A percentile compares a stretch with the other conserved stretches of the same genome.
phyloP scores from a whole-genome alignment of 1,140 invertebrate genomes.

The Megalonaias nervosa region DNA sequence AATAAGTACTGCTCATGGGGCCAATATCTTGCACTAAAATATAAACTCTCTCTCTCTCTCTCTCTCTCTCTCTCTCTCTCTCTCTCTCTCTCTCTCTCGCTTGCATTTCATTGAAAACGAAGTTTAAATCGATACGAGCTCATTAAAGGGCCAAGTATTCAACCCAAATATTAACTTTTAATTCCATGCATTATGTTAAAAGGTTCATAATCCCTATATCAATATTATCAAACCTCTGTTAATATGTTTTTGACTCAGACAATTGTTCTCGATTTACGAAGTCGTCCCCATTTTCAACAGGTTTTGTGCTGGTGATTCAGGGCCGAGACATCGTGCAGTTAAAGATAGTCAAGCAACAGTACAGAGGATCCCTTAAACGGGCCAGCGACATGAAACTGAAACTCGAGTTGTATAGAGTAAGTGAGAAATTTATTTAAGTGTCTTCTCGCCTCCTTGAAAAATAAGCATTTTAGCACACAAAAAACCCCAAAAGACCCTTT shows the following conservation, averaged over 20 bases:
- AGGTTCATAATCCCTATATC: no score
- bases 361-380: conserved; percentile 57
- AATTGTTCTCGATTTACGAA: not conserved
- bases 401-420: conserved; percentile 59
- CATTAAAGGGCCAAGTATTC: no score
- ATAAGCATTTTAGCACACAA: not conserved
- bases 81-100: no score
- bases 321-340: conserved; percentile 64
- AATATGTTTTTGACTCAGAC: not conserved
- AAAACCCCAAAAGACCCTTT: not conserved
- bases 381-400: conserved; percentile 59
- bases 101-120: no score
- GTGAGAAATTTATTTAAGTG: conserved; percentile 5
- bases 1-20: no score
- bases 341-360: conserved; percentile 64
- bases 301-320: conserved; percentile 66
- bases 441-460: not conserved
- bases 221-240: no score
- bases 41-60: no score
- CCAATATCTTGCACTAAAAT: no score
- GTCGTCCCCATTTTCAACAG: conserved; percentile 37
- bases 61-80: no score
- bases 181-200: no score
- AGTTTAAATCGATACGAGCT: no score
- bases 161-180: no score